Conservation (phyloP, 2,888 invertebrate genomes). For the Athetis lepigone region DNA sequence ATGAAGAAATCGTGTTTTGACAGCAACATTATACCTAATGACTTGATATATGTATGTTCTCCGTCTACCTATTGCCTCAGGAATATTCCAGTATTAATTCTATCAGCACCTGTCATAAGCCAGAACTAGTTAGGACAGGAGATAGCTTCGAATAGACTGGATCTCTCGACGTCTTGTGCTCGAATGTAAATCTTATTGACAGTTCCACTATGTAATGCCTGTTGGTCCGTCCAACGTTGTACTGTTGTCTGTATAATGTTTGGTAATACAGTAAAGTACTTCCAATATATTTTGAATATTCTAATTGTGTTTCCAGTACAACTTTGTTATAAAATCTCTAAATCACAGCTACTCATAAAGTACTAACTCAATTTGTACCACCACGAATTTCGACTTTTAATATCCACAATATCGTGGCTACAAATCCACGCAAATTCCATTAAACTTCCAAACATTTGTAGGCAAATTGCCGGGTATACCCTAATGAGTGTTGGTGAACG, state of each 20-base stretch:
- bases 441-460: conserved; percentile 53
- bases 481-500: conserved; percentile 76
- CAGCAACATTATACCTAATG: too few species aligned
- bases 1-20: too few species aligned
- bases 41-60: too few species aligned
- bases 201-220: too few species aligned
- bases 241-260: too few species aligned
- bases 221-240: too few species aligned
- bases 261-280: not conserved
- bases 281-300: not conserved
- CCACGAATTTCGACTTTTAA: conserved; percentile 12
- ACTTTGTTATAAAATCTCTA: not conserved
- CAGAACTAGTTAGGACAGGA: too few species aligned
- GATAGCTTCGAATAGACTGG: not conserved
- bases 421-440: conserved; percentile 55
- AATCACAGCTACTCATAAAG: not conserved
- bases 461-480: conserved; percentile 56
- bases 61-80: too few species aligned
- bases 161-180: not conserved
- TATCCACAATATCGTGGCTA: conserved; percentile 9
- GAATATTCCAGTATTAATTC: too few species aligned
- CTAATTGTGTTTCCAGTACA: not conserved
- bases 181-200: conserved; percentile 1
- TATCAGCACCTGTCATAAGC: too few species aligned
- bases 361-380: conserved; percentile 5